Conservation (phyloP, 2,797 vertebrate species). For the Danio choprae region DNA sequence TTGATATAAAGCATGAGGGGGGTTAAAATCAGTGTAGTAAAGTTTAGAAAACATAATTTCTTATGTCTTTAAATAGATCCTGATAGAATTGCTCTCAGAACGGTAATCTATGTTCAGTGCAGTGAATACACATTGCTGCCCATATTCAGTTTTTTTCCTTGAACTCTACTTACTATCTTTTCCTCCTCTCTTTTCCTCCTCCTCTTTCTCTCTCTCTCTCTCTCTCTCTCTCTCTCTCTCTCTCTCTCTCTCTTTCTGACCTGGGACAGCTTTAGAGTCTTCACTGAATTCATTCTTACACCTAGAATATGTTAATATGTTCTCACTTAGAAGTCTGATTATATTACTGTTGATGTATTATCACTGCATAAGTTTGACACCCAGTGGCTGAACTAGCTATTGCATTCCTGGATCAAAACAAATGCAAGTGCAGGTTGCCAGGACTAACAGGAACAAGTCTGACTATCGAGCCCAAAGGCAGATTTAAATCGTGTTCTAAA, state of each 20-base stretch:
- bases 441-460: no score
- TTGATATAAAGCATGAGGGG: background rate
- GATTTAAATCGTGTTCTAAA: no score
- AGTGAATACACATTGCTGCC: background rate
- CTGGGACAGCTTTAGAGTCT: background rate
- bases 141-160: background rate
- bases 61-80: background rate
- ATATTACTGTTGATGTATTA: no score
- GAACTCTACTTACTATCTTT: background rate
- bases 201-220: background rate
- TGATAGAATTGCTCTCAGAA: background rate
- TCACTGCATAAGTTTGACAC: no score
- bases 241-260: background rate
- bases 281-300: background rate
- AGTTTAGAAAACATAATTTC: background rate
- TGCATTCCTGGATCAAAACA: no score
- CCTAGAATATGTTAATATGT: no score
- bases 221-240: background rate
- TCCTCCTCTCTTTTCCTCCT: no score
- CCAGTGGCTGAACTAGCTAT: no score
- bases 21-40: background rate
- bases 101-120: background rate
- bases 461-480: no score
- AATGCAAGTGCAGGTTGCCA: no score
- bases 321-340: no score